These are phyloP conservation scores for Enteromius afrohamiltoni DNA, from an alignment of 2,797 vertebrate genomes.

Conservation along the genomic window DNA sequence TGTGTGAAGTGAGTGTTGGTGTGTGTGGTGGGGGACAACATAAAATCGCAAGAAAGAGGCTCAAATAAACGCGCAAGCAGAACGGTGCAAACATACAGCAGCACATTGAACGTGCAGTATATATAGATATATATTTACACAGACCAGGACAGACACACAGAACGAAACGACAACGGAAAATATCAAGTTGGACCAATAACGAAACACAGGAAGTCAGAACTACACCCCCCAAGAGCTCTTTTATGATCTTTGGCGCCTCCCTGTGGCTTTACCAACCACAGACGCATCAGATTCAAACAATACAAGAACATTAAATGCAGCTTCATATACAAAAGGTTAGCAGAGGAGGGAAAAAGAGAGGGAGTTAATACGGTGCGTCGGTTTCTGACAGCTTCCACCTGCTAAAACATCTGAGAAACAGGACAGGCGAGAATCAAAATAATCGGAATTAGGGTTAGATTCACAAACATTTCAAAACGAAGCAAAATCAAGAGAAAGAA, in stretches of 20 bases:
- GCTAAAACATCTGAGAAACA: slow-evolving; percentile 1
- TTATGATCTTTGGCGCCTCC: slow-evolving; percentile 23
- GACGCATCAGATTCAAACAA: slow-evolving; percentile 6
- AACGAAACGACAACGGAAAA: slow-evolving; percentile 56
- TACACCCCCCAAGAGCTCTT: slow-evolving; percentile 72
- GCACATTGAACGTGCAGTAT: slow-evolving; percentile 82
- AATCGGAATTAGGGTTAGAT: slow-evolving; percentile 56
- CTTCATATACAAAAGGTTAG: slow-evolving; percentile 41
- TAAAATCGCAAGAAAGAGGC: slow-evolving; percentile 71
- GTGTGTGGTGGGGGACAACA: slow-evolving; percentile 43
- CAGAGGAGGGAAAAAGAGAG: slow-evolving; percentile 45
- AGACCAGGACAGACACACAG: slow-evolving; percentile 75
- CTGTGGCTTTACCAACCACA: slow-evolving; percentile 55
- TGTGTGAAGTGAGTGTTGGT: slow-evolving; percentile 58
- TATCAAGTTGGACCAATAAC: slow-evolving; percentile 75
- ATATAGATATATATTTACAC: slow-evolving; percentile 57
- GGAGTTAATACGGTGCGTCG: slow-evolving; percentile 43
- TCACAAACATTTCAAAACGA: slow-evolving; percentile 13
- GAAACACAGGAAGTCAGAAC: slow-evolving; percentile 80
- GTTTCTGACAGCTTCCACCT: slow-evolving; percentile 21
- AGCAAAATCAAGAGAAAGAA: neutral
- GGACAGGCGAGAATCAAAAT: neutral
- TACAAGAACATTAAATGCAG: slow-evolving; percentile 28
- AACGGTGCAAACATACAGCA: slow-evolving; percentile 79
- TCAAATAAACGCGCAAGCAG: slow-evolving; percentile 78